Evolutionary conservation across 2,888 invertebrate genomes (phyloP).

Genomic region (Chrysolina americana): DNA sequence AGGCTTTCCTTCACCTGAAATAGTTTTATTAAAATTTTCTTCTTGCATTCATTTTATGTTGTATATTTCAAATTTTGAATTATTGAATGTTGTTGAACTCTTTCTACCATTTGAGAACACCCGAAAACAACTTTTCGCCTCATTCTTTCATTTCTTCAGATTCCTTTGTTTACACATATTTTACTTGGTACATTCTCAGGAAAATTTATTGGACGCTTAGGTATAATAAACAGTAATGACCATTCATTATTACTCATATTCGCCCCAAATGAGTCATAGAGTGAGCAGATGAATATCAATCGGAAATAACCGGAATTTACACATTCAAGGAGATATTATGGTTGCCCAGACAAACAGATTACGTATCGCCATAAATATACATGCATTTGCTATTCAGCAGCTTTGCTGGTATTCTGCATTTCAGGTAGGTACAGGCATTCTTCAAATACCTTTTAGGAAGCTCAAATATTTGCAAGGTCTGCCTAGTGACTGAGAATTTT

Average conservation of each 20-base stretch:
- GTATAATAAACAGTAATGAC: slow-evolving; percentile 4
- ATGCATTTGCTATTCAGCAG: neutral
- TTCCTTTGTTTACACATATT: neutral
- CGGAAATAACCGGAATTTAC: slow-evolving; percentile 20
- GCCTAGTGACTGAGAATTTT: neutral
- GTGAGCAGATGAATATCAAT: slow-evolving; percentile 17
- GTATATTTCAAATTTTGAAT: too few species aligned
- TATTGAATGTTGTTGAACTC: too few species aligned
- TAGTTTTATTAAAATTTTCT: too few species aligned
- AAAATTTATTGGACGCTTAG: slow-evolving; percentile 1
- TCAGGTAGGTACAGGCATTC: slow-evolving; percentile 9
- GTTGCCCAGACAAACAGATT: slow-evolving; percentile 6
- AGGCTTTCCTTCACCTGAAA: too few species aligned
- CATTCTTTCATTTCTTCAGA: neutral
- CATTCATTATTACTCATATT: slow-evolving; percentile 21
- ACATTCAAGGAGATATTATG: slow-evolving; percentile 12
- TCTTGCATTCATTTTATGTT: too few species aligned
- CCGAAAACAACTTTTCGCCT: neutral
- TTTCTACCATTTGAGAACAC: neutral
- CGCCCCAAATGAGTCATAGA: slow-evolving; percentile 12
- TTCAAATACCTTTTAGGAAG: neutral
- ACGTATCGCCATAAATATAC: neutral
- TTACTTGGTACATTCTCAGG: neutral
- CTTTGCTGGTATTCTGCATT: neutral
- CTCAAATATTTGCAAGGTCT: slow-evolving; percentile 4